Conservation (phyloP, 2,797 vertebrate genomes). For the Pterois miles region DNA sequence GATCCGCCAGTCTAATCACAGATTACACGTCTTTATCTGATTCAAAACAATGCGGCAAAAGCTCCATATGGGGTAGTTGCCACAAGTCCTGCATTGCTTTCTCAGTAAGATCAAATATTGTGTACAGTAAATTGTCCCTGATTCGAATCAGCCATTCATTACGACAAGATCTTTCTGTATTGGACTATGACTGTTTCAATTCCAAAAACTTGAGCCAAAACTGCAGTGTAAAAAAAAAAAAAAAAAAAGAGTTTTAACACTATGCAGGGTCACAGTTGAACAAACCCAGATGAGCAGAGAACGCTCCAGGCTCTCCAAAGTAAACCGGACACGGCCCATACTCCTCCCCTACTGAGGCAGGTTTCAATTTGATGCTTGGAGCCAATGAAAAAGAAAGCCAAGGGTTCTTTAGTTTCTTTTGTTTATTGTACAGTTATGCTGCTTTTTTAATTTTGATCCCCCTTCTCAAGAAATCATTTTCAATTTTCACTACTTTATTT, state of each 20-base stretch:
- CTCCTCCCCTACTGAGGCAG: conserved; percentile 49
- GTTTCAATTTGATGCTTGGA: conserved; percentile 62
- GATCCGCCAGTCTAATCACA: conserved; percentile 26
- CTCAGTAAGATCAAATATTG: conserved; percentile 31
- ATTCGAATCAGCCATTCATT: conserved; percentile 61
- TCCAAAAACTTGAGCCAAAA: conserved; percentile 22
- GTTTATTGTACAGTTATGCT: conserved; percentile 46
- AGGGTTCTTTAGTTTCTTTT: conserved; percentile 27
- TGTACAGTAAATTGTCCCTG: neutral
- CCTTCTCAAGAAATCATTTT: conserved; percentile 2
- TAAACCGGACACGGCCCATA: conserved; percentile 65
- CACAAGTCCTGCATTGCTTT: conserved; percentile 6
- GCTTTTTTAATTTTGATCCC: conserved; percentile 24
- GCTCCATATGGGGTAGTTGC: conserved; percentile 11
- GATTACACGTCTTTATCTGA: conserved; percentile 39
- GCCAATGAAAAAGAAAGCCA: conserved; percentile 40
- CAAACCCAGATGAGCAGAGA: conserved; percentile 76
- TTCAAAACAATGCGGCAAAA: conserved; percentile 35
- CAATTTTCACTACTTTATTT: conserved; percentile 1
- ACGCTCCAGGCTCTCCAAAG: conserved; percentile 72
- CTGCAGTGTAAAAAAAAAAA: conserved; percentile 39
- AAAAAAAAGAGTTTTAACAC: conserved; percentile 54
- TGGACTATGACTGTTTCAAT: conserved; percentile 40
- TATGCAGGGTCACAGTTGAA: conserved; percentile 75
- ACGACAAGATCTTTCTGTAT: conserved; percentile 43